Base-by-base conservation (phyloP, 1,140 invertebrate species). In the Ditylenchus dipsaci region DNA sequence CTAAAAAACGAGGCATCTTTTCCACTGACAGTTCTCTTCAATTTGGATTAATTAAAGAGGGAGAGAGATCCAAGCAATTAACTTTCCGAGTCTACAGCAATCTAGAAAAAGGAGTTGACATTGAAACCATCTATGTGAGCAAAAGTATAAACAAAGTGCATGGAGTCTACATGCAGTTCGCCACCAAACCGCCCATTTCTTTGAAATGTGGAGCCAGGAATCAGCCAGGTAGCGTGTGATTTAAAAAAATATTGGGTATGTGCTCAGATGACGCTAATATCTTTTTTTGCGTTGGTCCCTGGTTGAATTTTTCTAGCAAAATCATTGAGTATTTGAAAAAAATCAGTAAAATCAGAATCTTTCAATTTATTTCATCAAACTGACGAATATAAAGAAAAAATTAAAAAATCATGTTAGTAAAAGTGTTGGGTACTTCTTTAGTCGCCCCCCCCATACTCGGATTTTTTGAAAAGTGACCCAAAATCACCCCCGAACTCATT, bases 11-110 rank as follows among this genome's bases (percentile, higher is more conserved):
- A 75, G 90, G 90, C 62, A 86, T 92, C 65, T 91, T 91, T 84
- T 88, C 89, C 47, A 88, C 89, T 49, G 88, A 88, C 76, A 90
- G 91, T 68, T 84, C 89, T 69, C 86, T 93, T 45, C 90, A 93
- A 85, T 92, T 93, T 85, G 91, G 91, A 71, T 87, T 91, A 73
- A 86, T 90, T 57, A 53, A 67, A 45, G 57, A 59, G 45, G 76
- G 76, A 21, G 77, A 74, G 67, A 83, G 88, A 73, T 89, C 84
- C 86, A 90, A 82, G 86, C 88, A 60, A 33, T 27, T 74, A 26
- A 45, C 62, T 17, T 67, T 77, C 9, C 45, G 62, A 27, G 70
- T 74, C 1, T 76, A 68, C 45, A 76, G 68, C 21, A 78, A 67
- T 11, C n/a, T 77, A 27, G 75, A 77, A 23, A 74, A 74, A 26